Conservation (phyloP, 2,888 invertebrate species). For the Ceraclea dissimilis region DNA sequence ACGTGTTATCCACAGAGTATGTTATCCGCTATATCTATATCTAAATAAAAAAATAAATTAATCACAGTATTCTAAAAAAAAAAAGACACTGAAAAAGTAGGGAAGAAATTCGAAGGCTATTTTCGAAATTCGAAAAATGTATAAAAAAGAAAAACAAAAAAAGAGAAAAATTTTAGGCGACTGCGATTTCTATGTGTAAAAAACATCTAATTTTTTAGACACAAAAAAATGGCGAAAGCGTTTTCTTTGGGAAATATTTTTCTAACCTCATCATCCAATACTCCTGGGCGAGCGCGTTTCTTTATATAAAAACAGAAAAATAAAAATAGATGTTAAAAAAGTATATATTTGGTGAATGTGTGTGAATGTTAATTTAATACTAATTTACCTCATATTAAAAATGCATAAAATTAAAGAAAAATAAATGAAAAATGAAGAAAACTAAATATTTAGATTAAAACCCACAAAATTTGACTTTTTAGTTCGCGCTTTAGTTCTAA, state of each 20-base stretch:
- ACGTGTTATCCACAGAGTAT: neutral
- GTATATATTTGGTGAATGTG: too few relatives aligned
- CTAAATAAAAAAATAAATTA: neutral
- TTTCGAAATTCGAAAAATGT: neutral
- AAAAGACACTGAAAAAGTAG: slow-evolving; percentile 6
- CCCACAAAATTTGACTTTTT: too few relatives aligned
- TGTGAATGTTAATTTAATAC: too few relatives aligned
- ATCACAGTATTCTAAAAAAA: neutral
- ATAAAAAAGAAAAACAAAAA: slow-evolving; percentile 13
- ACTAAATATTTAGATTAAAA: too few relatives aligned
- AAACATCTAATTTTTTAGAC: slow-evolving; percentile 18
- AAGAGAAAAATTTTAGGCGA: slow-evolving; percentile 10
- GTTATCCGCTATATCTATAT: neutral
- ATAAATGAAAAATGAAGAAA: too few relatives aligned
- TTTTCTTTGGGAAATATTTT: slow-evolving; percentile 14
- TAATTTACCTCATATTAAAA: too few relatives aligned
- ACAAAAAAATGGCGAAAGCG: slow-evolving; percentile 21
- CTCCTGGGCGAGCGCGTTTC: slow-evolving; percentile 61
- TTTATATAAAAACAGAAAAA: slow-evolving; percentile 20
- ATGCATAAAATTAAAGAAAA: too few relatives aligned
- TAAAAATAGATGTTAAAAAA: neutral
- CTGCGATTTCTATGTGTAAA: slow-evolving; percentile 14
- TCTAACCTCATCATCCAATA: slow-evolving; percentile 72
- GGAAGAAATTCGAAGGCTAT: neutral
- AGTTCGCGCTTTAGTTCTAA: too few relatives aligned